Evolutionary conservation across 2,797 vertebrate genomes (phyloP).

Genomic region (Telmatherina bonti): DNA sequence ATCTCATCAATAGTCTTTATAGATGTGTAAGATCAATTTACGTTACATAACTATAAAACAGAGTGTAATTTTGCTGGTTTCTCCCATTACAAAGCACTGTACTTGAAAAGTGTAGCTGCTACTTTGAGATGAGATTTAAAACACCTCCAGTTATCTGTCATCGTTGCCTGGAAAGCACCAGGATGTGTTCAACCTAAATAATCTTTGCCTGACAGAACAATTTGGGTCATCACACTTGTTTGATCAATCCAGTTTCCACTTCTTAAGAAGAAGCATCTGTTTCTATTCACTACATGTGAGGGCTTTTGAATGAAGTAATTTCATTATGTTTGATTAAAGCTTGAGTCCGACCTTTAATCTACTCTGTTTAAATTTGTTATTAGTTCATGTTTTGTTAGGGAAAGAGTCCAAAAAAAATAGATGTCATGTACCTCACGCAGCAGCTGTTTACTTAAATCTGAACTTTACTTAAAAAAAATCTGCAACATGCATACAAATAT

Average conservation of each 20-base stretch:
- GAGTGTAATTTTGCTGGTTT: background rate
- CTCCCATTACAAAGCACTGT: background rate
- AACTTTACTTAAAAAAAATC: no score
- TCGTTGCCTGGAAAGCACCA: conserved; percentile 51
- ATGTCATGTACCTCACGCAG: background rate
- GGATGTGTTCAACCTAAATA: conserved; percentile 56
- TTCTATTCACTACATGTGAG: conserved; percentile 34
- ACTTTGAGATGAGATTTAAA: conserved; percentile 29
- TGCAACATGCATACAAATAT: background rate
- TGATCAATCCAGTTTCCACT: conserved; percentile 53
- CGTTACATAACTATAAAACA: background rate
- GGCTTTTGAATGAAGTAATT: conserved; percentile 39
- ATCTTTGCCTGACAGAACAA: conserved; percentile 25
- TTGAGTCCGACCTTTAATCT: conserved; percentile 3
- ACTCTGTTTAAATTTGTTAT: conserved; percentile 30
- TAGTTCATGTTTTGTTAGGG: background rate
- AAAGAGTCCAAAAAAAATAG: background rate
- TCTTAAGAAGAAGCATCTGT: conserved; percentile 39
- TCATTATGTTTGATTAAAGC: conserved; percentile 52
- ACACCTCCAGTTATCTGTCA: conserved; percentile 31
- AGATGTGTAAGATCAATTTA: background rate
- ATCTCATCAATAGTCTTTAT: background rate
- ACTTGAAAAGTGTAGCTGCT: conserved; percentile 31
- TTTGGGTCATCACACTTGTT: conserved; percentile 43
- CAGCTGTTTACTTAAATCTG: no score